A percentile compares a stretch with the other conserved stretches of the same genome.
Conservation (phyloP, 1,140 invertebrate genomes). For the Chironomus tepperi region DNA sequence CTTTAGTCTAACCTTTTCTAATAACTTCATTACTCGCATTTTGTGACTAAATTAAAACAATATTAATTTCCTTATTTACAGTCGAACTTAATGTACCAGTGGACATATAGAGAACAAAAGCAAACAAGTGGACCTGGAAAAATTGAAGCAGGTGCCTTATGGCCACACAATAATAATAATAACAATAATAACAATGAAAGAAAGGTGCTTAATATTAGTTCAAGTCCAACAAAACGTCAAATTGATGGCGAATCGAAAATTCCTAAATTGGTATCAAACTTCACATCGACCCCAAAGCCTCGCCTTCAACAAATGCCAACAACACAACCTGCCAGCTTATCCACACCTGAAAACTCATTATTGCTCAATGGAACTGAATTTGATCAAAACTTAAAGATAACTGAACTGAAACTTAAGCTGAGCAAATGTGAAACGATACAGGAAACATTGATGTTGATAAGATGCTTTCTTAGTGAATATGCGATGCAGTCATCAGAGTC, state of each 20-base stretch:
- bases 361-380: conserved; percentile 12
- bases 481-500: not conserved
- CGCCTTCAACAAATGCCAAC: not conserved
- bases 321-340: not conserved
- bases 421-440: conserved; percentile 32
- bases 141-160: conserved; percentile 40
- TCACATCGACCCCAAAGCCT: conserved; percentile 5
- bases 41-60: too few relatives aligned
- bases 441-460: not conserved
- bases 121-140: conserved; percentile 57
- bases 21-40: too few relatives aligned
- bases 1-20: too few relatives aligned
- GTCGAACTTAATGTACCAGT: conserved; percentile 82
- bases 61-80: conserved; percentile 41
- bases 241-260: not conserved
- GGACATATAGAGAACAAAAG: conserved; percentile 51
- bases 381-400: conserved; percentile 4
- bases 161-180: not conserved
- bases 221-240: not conserved
- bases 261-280: not conserved
- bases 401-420: conserved; percentile 33
- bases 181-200: not conserved
- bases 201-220: too few relatives aligned
- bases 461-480: not conserved
- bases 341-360: conserved; percentile 13